phyloP scores from a whole-genome alignment of 1,140 invertebrate species.

The Drosophila bipectinata region DNA sequence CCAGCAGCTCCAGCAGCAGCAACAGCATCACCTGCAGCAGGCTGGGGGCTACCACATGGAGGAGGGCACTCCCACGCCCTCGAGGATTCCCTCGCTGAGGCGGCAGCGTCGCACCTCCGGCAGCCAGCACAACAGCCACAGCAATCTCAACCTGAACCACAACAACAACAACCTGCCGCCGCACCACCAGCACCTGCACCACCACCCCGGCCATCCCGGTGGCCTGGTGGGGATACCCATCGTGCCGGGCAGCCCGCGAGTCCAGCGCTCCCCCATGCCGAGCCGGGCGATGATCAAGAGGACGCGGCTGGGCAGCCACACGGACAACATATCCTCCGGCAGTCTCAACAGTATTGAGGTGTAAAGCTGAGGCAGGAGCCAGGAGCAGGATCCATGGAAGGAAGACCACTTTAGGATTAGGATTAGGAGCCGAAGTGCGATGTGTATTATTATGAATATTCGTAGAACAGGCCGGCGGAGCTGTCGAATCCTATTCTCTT shows the following conservation, averaged over 20 bases:
- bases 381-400: background rate
- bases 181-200: constrained; percentile 52
- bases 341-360: constrained; percentile 84
- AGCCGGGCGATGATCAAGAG: constrained; percentile 76
- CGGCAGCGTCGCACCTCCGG: constrained; percentile 70
- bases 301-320: constrained; percentile 79
- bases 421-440: background rate
- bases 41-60: constrained; percentile 39
- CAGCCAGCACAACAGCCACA: constrained; percentile 70
- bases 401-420: constrained; percentile 13
- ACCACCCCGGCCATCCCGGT: constrained; percentile 32
- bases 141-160: constrained; percentile 55
- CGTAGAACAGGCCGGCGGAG: constrained; percentile 16
- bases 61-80: constrained; percentile 58
- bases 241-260: constrained; percentile 79
- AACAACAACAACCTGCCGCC: constrained; percentile 65
- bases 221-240: constrained; percentile 76
- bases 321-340: constrained; percentile 83
- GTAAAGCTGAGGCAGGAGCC: constrained; percentile 27
- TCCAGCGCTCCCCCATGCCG: constrained; percentile 81
- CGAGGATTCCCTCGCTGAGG: constrained; percentile 74
- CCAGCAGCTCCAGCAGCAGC: constrained; percentile 56
- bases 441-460: constrained; percentile 34
- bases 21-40: constrained; percentile 25
- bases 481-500: background rate